Evolutionary conservation across 2,113 vertebrate species (phyloP).

Genomic region (Equus przewalskii): DNA sequence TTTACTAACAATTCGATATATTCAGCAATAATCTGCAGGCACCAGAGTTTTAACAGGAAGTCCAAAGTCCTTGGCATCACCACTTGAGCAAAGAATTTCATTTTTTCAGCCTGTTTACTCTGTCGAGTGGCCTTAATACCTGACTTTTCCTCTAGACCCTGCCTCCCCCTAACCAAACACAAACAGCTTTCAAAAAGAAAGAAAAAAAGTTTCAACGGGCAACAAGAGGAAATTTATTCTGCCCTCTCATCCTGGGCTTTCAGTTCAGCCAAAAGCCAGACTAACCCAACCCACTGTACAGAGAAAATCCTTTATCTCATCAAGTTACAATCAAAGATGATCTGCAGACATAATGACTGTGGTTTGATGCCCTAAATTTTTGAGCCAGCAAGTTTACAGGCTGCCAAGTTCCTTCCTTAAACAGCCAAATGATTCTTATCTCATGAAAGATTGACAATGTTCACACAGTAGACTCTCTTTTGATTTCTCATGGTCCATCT

Average conservation of each 20-base stretch:
- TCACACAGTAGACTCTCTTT: background rate
- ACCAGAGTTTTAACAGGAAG: constrained; percentile 21
- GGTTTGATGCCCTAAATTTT: background rate
- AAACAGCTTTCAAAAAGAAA: background rate
- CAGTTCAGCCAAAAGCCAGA: background rate
- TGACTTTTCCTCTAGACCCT: constrained; percentile 51
- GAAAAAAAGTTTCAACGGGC: background rate
- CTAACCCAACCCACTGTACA: background rate
- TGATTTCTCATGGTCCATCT: too few species aligned
- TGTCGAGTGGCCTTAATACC: background rate
- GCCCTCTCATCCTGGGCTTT: background rate
- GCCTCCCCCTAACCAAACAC: background rate
- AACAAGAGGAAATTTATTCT: background rate
- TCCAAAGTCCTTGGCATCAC: background rate
- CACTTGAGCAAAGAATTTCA: background rate
- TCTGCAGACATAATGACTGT: background rate
- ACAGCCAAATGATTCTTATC: background rate
- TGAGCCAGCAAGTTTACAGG: background rate
- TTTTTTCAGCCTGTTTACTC: background rate
- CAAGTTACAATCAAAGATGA: background rate
- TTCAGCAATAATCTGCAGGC: background rate
- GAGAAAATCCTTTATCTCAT: background rate
- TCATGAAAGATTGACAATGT: background rate
- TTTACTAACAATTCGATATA: background rate
- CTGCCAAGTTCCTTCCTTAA: background rate